A percentile compares a stretch with the other conserved stretches of the same genome.
phyloP scores from a whole-genome alignment of 2,888 invertebrate species.

The Drosophila fungiperda region DNA sequence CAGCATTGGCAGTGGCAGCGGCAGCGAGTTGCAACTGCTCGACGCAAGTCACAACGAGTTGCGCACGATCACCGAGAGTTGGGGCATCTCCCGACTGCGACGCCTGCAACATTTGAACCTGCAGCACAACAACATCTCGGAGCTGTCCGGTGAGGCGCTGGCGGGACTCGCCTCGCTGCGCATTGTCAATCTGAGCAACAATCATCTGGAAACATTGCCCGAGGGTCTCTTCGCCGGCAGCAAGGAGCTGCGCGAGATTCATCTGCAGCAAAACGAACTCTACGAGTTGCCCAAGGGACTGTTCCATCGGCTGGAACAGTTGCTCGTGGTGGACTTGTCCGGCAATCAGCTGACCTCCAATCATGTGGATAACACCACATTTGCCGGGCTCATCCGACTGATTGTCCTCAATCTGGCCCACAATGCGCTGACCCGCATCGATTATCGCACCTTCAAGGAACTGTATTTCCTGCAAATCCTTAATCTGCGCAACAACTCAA shows the following conservation, averaged over 20 bases:
- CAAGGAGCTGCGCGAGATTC: slow-evolving; percentile 92
- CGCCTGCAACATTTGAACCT: slow-evolving; percentile 92
- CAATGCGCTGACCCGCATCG: slow-evolving; percentile 93
- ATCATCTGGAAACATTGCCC: slow-evolving; percentile 92
- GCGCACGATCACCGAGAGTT: slow-evolving; percentile 89
- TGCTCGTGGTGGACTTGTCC: slow-evolving; percentile 93
- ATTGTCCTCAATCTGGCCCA: slow-evolving; percentile 94
- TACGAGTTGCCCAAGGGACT: slow-evolving; percentile 92
- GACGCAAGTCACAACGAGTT: slow-evolving; percentile 94
- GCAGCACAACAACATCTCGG: slow-evolving; percentile 93
- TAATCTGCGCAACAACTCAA: slow-evolving; percentile 93
- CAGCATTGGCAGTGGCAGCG: slow-evolving; percentile 88
- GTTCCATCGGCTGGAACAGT: slow-evolving; percentile 93
- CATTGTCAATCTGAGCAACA: slow-evolving; percentile 94
- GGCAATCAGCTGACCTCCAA: slow-evolving; percentile 94
- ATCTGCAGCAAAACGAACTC: slow-evolving; percentile 93
- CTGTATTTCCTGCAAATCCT: slow-evolving; percentile 94
- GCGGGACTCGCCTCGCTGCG: slow-evolving; percentile 92
- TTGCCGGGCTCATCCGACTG: slow-evolving; percentile 92
- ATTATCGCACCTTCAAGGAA: slow-evolving; percentile 94
- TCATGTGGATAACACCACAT: slow-evolving; percentile 94
- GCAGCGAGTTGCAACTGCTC: slow-evolving; percentile 90
- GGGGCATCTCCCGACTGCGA: slow-evolving; percentile 90
- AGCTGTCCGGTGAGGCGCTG: slow-evolving; percentile 92
- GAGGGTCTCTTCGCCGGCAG: slow-evolving; percentile 93